Evolutionary conservation across 2,113 vertebrate genomes (phyloP).

Genomic region (Hemiscyllium ocellatum): DNA sequence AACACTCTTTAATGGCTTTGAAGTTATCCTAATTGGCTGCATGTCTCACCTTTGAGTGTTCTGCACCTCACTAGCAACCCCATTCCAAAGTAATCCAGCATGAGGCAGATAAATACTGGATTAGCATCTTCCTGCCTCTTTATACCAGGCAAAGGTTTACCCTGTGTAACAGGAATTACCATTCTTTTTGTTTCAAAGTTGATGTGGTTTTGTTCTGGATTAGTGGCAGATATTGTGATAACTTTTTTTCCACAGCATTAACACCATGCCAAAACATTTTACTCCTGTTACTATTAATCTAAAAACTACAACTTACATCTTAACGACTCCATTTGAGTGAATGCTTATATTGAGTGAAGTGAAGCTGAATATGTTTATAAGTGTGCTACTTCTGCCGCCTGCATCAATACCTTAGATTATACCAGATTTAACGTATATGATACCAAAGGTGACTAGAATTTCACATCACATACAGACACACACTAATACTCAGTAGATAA

Average conservation of each 20-base stretch:
- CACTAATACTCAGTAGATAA: background rate
- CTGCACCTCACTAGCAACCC: background rate
- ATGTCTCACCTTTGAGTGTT: background rate
- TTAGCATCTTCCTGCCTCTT: background rate
- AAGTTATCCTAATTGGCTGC: background rate
- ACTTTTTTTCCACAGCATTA: background rate
- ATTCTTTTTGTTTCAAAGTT: background rate
- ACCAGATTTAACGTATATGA: background rate
- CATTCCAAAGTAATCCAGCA: background rate
- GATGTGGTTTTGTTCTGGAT: slow-evolving; percentile 1
- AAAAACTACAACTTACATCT: background rate
- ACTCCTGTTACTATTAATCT: background rate
- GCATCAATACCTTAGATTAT: background rate
- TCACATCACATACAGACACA: background rate
- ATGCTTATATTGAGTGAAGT: background rate
- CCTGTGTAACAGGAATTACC: background rate
- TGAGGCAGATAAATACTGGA: background rate
- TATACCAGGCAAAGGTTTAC: no score
- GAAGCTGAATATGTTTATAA: background rate
- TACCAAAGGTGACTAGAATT: background rate
- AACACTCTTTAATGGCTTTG: background rate
- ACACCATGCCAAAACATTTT: background rate
- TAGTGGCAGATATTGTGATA: background rate
- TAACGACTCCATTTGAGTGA: background rate
- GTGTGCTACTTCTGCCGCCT: background rate